Evolutionary conservation across 1,140 invertebrate species (phyloP), one percentile per base, ranked within the genome.

Genomic region (Marisa cornuarietis): DNA sequence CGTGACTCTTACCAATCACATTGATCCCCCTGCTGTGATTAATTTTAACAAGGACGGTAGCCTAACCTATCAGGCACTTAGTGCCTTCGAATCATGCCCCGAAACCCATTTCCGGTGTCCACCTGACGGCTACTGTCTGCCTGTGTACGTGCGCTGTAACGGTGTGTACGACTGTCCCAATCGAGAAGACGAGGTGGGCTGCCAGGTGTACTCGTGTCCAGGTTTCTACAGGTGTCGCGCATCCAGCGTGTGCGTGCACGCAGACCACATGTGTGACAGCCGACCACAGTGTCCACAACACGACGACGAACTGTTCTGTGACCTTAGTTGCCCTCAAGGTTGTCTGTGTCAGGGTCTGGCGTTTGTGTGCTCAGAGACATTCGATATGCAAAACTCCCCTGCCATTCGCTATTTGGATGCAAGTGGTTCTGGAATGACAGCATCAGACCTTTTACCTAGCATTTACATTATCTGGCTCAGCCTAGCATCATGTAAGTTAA

Each of bases 221-320:
- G 79, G 79, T 20, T 71, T 51, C 49, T 80, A 69, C 52, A 31
- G 72, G 10, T 80, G 79, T 49, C 58, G 66, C 6, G 63, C 26
- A 1, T 68, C 73, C 31, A 52, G 42, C 24, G 42, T 71, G 22
- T 80, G 79, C 71, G 20, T 80, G n/a, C 73, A 73, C 18, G 31
- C 31, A n/a, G 52, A 26, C n/a, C 61, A 80, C 63, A 51, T 80
- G 71, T 80, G 73, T 76, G 79, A 80, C 52, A 65, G 79, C 62
- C 18, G 66, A 24, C 22, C 61, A n/a, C 72, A 80, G 51, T 80
- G 79, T 61, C 73, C 61, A 2, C 71, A 54, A 11, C 42, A 26
- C 20, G 79, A 80, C 31, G 79, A 80, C 79, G 79, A 80, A 52
- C 49, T 71, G 49, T n/a, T 75, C n/a, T 80, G 79, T 76, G 63